phyloP scores from a whole-genome alignment of 2,888 invertebrate genomes.

The Macaria notata region DNA sequence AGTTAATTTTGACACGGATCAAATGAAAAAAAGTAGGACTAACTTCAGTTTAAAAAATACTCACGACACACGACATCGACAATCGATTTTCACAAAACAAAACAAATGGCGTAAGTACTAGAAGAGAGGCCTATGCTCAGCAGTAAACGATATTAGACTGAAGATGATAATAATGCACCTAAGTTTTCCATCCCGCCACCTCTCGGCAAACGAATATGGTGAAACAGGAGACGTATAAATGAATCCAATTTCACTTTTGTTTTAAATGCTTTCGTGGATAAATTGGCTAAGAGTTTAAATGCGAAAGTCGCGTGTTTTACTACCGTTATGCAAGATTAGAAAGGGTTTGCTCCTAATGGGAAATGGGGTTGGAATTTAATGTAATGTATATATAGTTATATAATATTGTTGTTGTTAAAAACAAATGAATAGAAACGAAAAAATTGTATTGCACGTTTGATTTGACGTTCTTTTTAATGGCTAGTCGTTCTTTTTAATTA shows the following conservation, averaged over 20 bases:
- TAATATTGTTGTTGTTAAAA: neutral
- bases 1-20: too few relatives aligned
- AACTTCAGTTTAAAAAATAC: too few relatives aligned
- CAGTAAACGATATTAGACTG: too few relatives aligned
- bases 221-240: conserved; percentile 62
- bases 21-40: too few relatives aligned
- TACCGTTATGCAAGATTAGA: conserved; percentile 31
- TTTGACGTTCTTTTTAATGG: too few relatives aligned
- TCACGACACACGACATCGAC: too few relatives aligned
- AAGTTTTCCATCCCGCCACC: neutral
- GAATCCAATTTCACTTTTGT: conserved; percentile 67
- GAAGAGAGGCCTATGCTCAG: too few relatives aligned
- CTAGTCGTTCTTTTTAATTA: too few relatives aligned
- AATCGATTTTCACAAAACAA: too few relatives aligned
- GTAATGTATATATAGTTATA: too few relatives aligned
- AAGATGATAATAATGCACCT: too few relatives aligned
- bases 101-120: too few relatives aligned
- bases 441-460: neutral
- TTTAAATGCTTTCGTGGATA: conserved; percentile 54
- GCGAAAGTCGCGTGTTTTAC: conserved; percentile 27
- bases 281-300: conserved; percentile 28
- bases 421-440: neutral
- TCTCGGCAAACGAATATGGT: conserved; percentile 48
- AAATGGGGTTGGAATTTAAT: conserved; percentile 13
- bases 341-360: conserved; percentile 26